phyloP scores from a whole-genome alignment of 2,113 vertebrate species.

The Pelecanus crispus region DNA sequence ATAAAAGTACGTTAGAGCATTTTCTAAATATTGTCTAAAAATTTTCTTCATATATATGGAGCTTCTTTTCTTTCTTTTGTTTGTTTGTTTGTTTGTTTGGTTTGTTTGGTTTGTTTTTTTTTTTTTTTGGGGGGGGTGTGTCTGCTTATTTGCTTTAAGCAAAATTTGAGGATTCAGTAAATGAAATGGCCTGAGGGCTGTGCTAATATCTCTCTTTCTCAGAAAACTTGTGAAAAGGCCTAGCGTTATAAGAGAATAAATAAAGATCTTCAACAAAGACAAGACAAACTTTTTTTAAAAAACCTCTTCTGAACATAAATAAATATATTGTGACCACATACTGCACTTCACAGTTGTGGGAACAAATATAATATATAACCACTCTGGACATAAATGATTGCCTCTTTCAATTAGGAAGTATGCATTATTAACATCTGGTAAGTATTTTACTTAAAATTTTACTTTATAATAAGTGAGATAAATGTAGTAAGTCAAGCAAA shows the following conservation, averaged over 20 bases:
- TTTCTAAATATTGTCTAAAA: background rate
- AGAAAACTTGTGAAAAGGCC: background rate
- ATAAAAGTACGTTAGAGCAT: background rate
- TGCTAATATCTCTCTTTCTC: background rate
- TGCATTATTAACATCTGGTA: background rate
- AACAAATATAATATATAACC: background rate
- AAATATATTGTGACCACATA: background rate
- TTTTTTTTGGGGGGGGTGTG: accelerated
- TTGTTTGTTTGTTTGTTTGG: background rate
- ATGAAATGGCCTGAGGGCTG: background rate
- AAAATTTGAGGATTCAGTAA: background rate
- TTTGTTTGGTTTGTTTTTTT: too few species aligned
- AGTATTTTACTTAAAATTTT: background rate
- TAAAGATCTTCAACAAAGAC: background rate
- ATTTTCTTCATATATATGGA: background rate
- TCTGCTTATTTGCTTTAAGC: background rate
- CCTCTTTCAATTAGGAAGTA: background rate
- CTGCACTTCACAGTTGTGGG: background rate
- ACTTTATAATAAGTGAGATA: background rate
- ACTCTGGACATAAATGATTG: background rate
- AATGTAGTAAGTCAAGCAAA: background rate
- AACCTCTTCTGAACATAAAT: background rate
- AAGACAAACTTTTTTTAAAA: background rate
- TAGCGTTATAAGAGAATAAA: background rate
- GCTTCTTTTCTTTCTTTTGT: background rate